phyloP scores from a whole-genome alignment of 2,888 invertebrate species.

The Hololepta plana region DNA sequence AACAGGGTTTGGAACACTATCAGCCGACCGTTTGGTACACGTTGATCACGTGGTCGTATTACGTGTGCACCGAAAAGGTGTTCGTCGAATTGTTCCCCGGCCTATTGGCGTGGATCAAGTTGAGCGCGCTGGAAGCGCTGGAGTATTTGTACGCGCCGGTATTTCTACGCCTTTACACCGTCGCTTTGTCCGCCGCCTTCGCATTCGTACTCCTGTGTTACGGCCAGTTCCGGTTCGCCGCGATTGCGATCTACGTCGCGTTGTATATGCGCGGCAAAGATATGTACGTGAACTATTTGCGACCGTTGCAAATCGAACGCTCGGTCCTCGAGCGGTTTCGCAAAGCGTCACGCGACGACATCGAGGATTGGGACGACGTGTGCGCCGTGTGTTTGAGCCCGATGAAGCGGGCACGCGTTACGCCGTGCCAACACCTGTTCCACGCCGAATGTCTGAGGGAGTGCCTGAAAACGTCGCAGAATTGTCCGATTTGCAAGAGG shows the following conservation, averaged over 20 bases:
- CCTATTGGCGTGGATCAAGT: slow-evolving; percentile 35
- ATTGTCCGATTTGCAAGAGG: slow-evolving; percentile 60
- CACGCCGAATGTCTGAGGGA: slow-evolving; percentile 58
- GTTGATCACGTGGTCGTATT: slow-evolving; percentile 46
- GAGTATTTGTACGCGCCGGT: slow-evolving; percentile 52
- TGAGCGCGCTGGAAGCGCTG: slow-evolving; percentile 49
- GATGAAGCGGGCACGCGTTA: slow-evolving; percentile 54
- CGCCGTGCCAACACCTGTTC: slow-evolving; percentile 65
- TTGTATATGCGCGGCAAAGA: slow-evolving; percentile 48
- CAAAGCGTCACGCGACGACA: slow-evolving; percentile 44
- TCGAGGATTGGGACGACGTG: slow-evolving; percentile 52
- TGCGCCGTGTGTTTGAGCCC: slow-evolving; percentile 58
- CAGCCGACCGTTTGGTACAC: slow-evolving; percentile 49
- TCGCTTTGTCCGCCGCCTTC: slow-evolving; percentile 35
- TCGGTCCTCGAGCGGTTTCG: slow-evolving; percentile 42
- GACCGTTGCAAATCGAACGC: slow-evolving; percentile 37
- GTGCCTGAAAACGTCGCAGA: slow-evolving; percentile 49
- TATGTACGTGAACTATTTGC: slow-evolving; percentile 34
- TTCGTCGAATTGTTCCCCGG: slow-evolving; percentile 48
- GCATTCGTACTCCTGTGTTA: slow-evolving; percentile 34
- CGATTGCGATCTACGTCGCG: slow-evolving; percentile 42
- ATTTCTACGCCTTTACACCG: slow-evolving; percentile 39
- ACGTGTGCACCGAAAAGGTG: slow-evolving; percentile 51
- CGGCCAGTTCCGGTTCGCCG: slow-evolving; percentile 38
- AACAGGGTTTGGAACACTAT: slow-evolving; percentile 58